These are phyloP conservation scores for Clarias pachynema DNA, from an alignment of 2,797 vertebrate species.

Conservation along the genomic window DNA sequence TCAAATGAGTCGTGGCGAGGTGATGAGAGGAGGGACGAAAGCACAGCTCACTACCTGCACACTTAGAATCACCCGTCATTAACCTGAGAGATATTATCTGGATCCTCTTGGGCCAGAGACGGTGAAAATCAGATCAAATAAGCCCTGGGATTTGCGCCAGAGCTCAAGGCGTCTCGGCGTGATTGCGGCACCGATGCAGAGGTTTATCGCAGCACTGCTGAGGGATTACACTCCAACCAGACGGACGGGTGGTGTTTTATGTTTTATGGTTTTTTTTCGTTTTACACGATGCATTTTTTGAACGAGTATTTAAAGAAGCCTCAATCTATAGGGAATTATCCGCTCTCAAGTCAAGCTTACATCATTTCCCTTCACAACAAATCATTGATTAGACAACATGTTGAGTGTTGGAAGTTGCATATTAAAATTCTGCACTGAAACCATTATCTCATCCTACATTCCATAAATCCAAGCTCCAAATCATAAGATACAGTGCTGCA, in stretches of 20 bases:
- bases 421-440: neutral
- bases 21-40: slow-evolving; percentile 28
- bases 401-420: neutral
- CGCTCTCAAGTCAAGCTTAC: neutral
- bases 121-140: slow-evolving; percentile 49
- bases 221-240: neutral
- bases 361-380: neutral
- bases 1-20: slow-evolving; percentile 50
- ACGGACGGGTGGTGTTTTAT: neutral
- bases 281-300: neutral
- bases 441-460: neutral
- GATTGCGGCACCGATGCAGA: neutral
- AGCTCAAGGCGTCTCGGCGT: neutral
- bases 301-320: neutral
- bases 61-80: slow-evolving; percentile 71
- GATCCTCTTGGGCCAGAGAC: slow-evolving; percentile 54
- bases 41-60: slow-evolving; percentile 38
- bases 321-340: neutral
- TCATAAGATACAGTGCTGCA: neutral
- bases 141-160: neutral
- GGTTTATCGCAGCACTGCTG: neutral
- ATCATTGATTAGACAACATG: neutral
- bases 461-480: neutral
- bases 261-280: neutral
- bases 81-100: slow-evolving; percentile 72